Percentiles rank a stretch among this genome's conserved stretches.
Conservation (phyloP, 35 echinoderm and acorn worm species). For the Amphiura filiformis region DNA sequence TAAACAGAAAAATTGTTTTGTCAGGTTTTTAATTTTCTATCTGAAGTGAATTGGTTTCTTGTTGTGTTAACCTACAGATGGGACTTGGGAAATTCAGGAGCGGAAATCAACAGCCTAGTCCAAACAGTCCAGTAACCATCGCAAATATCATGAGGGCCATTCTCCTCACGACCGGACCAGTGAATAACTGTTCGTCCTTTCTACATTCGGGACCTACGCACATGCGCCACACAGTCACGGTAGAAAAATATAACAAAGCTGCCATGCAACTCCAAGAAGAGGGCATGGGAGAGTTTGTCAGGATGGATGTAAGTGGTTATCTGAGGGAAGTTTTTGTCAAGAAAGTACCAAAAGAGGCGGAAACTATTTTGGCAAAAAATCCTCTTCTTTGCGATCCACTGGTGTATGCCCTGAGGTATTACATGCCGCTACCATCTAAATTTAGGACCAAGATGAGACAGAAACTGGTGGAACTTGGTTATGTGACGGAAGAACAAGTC, state of each 20-base stretch:
- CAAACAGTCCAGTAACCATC: background rate
- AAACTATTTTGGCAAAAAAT: background rate
- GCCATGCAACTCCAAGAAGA: background rate
- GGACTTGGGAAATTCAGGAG: no score
- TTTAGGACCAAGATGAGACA: background rate
- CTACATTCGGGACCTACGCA: background rate
- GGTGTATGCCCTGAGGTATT: background rate
- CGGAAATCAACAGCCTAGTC: no score
- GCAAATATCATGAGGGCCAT: background rate
- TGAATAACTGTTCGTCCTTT: background rate
- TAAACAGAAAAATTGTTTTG: no score
- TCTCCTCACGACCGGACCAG: background rate
- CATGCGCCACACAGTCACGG: background rate
- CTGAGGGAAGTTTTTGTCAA: background rate
- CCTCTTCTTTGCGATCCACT: background rate
- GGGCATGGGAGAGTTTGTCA: background rate
- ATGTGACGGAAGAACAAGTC: background rate
- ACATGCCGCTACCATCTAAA: background rate
- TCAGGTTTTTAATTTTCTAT: no score
- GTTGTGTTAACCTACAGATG: no score
- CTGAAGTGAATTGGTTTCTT: no score
- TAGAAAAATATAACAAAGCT: background rate
- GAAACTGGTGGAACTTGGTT: background rate
- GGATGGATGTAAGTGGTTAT: background rate
- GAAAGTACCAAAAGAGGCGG: background rate